Conservation (phyloP, 2,113 vertebrate species). For the Notarius quadriscutis region DNA sequence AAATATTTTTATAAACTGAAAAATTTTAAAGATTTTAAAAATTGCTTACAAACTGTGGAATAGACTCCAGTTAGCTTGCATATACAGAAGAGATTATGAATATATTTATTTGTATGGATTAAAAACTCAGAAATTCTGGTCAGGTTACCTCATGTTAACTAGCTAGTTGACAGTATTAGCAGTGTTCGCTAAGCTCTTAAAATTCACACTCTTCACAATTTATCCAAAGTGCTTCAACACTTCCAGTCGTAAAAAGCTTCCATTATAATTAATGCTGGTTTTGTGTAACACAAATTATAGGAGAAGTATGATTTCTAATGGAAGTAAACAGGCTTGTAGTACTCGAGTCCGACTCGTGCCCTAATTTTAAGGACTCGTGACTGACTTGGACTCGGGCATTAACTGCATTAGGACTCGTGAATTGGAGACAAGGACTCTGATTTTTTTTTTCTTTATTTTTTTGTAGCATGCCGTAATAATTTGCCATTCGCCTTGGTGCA, state of each 20-base stretch:
- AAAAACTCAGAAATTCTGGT: neutral
- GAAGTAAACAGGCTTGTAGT: neutral
- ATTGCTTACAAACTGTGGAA: neutral
- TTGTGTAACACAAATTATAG: neutral
- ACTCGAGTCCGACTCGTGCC: no score
- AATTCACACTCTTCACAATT: neutral
- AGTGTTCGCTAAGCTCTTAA: neutral
- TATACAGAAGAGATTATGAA: neutral
- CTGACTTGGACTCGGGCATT: no score
- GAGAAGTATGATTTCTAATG: neutral
- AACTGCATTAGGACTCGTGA: no score
- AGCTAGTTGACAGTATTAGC: neutral
- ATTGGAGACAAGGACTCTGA: no score
- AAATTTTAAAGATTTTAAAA: neutral
- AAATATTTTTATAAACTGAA: neutral
- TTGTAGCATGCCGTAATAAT: no score
- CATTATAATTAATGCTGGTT: neutral
- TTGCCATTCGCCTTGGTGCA: no score
- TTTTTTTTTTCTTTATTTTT: no score
- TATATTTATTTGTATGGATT: neutral
- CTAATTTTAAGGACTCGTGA: no score
- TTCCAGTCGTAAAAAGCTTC: neutral
- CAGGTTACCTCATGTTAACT: neutral
- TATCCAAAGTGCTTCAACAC: neutral
- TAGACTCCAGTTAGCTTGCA: neutral